Base-by-base conservation (phyloP, 2,113 vertebrate genomes). In the Bambusicola thoracicus region DNA sequence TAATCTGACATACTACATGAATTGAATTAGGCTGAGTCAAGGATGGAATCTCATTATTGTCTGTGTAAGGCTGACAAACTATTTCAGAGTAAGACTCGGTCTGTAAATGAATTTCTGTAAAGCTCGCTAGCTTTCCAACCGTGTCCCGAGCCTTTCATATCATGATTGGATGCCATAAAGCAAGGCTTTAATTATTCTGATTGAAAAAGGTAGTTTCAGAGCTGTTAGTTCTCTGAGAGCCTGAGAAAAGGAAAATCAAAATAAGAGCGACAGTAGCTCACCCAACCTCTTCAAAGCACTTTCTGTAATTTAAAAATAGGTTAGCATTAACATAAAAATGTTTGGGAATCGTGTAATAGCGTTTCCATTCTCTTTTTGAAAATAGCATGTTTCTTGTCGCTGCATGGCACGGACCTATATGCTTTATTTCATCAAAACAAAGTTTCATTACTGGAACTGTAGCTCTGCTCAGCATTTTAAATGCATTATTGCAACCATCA, bases 1-100 rank as follows among this genome's bases (percentile, higher is more conserved):
- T 95, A 97, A 95, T 91, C 76, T 92, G 89, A 91, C 85, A 88
- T 75, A 84, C 62, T 96, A 90, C 4, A 46, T 90, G 91, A 93
- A 95, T 94, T 90, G 85, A 95, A 93, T 66, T 61, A 88, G 87
- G 85, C 90, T 90, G 90, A 96, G 73, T 88, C 90, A 92, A 94
- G 69, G 82, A 83, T 67, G 32, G 78, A 93, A 93, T 96, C 94
- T 90, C 80, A 93, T 96, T 92, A 95, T 94, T 94, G 73, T 62
- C 80, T 86, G 7, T 24, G 87, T 69, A 79, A 86, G 74, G n/a
- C n/a, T 90, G 91, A 94, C 43, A 86, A 90, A 94, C 76, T 86
- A 48, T 90, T 94, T 95, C 66, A 81, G 53, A 81, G 59, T 32
- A 58, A 93, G 76, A 78, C 85, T 93, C 86, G 72, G 46, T 13